Evolutionary conservation across 2,113 vertebrate species (phyloP).

Genomic region (Labrus mixtus): DNA sequence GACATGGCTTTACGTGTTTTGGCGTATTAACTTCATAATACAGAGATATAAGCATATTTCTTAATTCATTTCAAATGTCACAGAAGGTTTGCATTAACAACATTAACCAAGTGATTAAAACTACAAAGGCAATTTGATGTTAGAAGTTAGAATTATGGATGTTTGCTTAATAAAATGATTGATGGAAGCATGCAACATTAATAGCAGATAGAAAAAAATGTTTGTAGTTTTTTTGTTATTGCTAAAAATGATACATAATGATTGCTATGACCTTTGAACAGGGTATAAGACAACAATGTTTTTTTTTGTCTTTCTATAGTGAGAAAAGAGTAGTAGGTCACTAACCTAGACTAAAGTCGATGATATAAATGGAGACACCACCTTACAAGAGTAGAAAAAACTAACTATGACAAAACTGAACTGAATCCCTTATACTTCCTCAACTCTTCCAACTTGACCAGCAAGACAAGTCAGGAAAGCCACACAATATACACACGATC

Average conservation of each 20-base stretch:
- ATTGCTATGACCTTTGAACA: neutral
- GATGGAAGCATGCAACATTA: neutral
- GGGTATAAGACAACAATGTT: conserved; percentile 13
- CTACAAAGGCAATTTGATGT: neutral
- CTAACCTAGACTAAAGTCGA: neutral
- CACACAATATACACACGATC: neutral
- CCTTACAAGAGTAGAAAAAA: conserved; percentile 3
- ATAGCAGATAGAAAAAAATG: neutral
- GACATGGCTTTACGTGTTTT: conserved; percentile 5
- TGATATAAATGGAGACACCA: conserved; percentile 11
- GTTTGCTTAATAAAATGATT: neutral
- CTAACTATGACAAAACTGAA: conserved; percentile 5
- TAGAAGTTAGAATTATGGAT: neutral
- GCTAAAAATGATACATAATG: neutral
- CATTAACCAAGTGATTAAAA: neutral
- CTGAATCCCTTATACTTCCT: conserved; percentile 5
- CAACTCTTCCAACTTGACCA: conserved; percentile 35
- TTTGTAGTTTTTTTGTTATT: too few species aligned
- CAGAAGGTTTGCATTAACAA: neutral
- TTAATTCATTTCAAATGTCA: neutral
- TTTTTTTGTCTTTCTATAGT: neutral
- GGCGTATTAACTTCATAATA: conserved; percentile 1
- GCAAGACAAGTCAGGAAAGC: conserved; percentile 48
- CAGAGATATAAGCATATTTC: neutral
- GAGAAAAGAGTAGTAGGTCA: conserved; percentile 8